These are phyloP conservation scores for Mythimna ferrago DNA, from an alignment of 2,888 invertebrate genomes.

Conservation along the genomic window DNA sequence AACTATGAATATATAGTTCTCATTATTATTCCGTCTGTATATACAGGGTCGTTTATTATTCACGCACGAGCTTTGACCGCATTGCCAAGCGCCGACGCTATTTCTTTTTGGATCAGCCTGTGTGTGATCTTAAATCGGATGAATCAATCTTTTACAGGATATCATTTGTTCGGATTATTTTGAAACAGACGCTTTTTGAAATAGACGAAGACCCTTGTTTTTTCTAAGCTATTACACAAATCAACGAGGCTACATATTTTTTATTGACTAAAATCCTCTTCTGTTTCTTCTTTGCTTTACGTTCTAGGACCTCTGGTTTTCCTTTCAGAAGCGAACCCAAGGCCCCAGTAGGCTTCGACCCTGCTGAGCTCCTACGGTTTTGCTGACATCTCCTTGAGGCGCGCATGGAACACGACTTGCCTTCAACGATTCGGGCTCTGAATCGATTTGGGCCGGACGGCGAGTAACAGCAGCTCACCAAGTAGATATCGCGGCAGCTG, in stretches of 20 bases:
- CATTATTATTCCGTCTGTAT: conserved; percentile 46
- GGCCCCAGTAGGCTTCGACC: too few relatives aligned
- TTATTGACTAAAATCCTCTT: too few relatives aligned
- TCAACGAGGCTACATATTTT: not conserved
- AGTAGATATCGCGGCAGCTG: too few relatives aligned
- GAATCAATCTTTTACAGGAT: conserved; percentile 31
- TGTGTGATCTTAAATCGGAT: conserved; percentile 41
- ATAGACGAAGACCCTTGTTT: not conserved
- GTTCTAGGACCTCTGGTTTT: too few relatives aligned
- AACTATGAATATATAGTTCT: conserved; percentile 22
- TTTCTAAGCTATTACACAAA: not conserved
- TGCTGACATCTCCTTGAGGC: too few relatives aligned
- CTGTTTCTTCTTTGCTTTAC: too few relatives aligned
- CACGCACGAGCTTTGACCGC: conserved; percentile 56
- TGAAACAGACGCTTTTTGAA: not conserved
- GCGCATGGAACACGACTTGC: too few relatives aligned
- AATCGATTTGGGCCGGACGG: too few relatives aligned
- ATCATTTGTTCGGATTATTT: conserved; percentile 28
- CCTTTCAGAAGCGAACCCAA: too few relatives aligned
- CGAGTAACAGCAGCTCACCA: too few relatives aligned
- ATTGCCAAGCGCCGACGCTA: conserved; percentile 29
- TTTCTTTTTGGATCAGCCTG: conserved; percentile 40
- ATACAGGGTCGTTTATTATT: conserved; percentile 54
- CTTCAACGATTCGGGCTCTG: too few relatives aligned
- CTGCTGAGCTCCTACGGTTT: too few relatives aligned